Evolutionary conservation across 2,888 invertebrate genomes (phyloP).

Genomic region (Sarcophaga subvicina): DNA sequence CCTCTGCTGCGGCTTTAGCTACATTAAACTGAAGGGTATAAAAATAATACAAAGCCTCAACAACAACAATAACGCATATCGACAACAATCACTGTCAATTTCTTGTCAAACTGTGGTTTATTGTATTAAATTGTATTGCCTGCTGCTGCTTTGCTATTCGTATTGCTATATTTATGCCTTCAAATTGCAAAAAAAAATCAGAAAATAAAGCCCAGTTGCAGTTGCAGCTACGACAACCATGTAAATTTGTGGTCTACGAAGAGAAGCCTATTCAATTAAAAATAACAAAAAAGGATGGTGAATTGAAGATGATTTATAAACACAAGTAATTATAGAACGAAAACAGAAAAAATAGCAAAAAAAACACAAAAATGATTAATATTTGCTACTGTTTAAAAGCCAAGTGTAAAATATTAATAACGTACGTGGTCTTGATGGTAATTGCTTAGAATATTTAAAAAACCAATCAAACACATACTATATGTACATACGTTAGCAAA

Average conservation of each 20-base stretch:
- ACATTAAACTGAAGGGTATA: no score
- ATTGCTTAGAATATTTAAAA: conserved; percentile 11
- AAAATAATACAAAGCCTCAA: not conserved
- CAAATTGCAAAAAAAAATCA: not conserved
- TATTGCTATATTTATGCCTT: no score
- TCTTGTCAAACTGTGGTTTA: conserved; percentile 63
- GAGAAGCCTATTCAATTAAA: not conserved
- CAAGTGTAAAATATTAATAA: not conserved
- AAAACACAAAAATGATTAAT: conserved; percentile 1
- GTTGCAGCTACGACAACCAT: conserved; percentile 13
- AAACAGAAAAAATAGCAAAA: no score
- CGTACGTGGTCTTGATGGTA: conserved; percentile 12
- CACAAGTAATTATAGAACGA: no score
- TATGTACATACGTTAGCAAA: not conserved
- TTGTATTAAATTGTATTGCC: conserved; percentile 40
- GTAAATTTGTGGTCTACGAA: conserved; percentile 24
- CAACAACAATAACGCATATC: conserved; percentile 15
- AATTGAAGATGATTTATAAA: no score
- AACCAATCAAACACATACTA: not conserved
- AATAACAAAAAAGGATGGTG: not conserved
- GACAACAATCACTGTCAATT: conserved; percentile 57
- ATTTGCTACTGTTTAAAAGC: conserved; percentile 49
- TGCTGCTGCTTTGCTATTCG: not conserved
- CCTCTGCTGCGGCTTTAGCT: no score
- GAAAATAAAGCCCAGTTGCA: not conserved